These are phyloP conservation scores for Drosophila erecta DNA, from an alignment of 1,140 invertebrate species.

Conservation along the genomic window DNA sequence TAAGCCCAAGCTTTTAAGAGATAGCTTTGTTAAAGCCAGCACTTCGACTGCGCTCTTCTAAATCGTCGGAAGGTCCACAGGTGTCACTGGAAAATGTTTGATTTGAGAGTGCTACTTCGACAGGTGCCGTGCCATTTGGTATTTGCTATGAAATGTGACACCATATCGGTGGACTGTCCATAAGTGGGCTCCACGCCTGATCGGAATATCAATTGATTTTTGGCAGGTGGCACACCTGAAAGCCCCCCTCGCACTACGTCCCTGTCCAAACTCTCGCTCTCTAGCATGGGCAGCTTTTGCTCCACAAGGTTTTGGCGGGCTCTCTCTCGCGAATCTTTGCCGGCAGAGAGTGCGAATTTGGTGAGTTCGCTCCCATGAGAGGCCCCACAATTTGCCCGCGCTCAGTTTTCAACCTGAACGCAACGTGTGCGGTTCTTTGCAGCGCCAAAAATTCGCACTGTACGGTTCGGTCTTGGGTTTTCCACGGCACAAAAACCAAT, in stretches of 20 bases:
- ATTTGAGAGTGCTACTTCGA: neutral
- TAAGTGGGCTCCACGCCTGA: neutral
- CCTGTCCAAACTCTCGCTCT: conserved; percentile 33
- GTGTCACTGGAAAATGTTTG: conserved; percentile 35
- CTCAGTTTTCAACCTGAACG: conserved; percentile 59
- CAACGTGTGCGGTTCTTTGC: conserved; percentile 57
- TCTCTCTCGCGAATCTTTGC: conserved; percentile 36
- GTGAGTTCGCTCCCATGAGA: conserved; percentile 6
- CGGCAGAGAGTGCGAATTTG: conserved; percentile 38
- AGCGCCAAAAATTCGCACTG: conserved; percentile 4
- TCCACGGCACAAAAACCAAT: conserved; percentile 29
- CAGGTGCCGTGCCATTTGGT: neutral
- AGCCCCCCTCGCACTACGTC: conserved; percentile 28
- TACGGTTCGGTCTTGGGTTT: conserved; percentile 8
- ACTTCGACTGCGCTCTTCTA: neutral
- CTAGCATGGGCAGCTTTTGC: conserved; percentile 29
- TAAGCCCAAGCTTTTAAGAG: conserved; percentile 24
- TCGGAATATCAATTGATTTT: conserved; percentile 6
- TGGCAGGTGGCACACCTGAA: neutral
- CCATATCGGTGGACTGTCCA: neutral
- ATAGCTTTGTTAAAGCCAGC: conserved; percentile 8
- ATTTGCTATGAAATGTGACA: neutral
- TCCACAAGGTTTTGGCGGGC: conserved; percentile 69
- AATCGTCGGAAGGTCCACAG: conserved; percentile 47
- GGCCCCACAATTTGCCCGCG: conserved; percentile 14